Base-by-base conservation (phyloP, 2,888 invertebrate genomes). In the Stomorhina lunata region DNA sequence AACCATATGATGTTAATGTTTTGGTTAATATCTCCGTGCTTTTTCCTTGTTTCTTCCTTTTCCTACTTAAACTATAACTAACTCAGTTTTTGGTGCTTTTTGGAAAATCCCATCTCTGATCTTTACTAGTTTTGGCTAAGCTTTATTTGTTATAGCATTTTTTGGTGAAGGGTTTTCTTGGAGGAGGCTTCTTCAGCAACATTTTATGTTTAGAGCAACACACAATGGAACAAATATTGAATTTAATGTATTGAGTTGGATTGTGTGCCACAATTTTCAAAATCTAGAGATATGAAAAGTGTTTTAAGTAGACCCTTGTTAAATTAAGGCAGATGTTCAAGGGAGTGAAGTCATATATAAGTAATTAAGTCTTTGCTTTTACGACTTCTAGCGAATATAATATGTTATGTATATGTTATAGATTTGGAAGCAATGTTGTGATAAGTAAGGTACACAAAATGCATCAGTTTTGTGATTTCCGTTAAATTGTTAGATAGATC, bases 151-250 rank as follows among this genome's bases (percentile, higher is more conserved):
- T 61, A 25, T 4, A 32, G 34, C 0, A 32, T 66, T 2, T 55
- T 53, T 55, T 50, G 40, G 37, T 20, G 45, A 43, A n/a, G n/a
- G n/a, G n/a, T n/a, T 59, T 57, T 48, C 65, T 69, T 69, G 22
- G 20, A 72, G 59, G 59, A 72, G 59, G 59, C 66, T 66, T 66
- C 34, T 65, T 65, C 20, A 65, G 17, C 22, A 73, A 73, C 34
- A 32, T 59, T 78, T 59, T 78, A 57, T 15, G 40, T 40, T 69
- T 78, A 10, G 4, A 57, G 34, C 25, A 34, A 2, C 59, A 76
- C 45, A 45, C 75, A 45, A 37, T 65, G 57, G 48, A 57, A 61
- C 61, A 61, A 61, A 68, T 68, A 57, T 66, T 27, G 3, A 50
- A 34, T 25, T 15, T 50, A 66, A 29, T 63, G 29, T 34, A 57